These are phyloP conservation scores for Tromatobia lineatoria DNA, from an alignment of 2,888 invertebrate genomes.

Conservation along the genomic window DNA sequence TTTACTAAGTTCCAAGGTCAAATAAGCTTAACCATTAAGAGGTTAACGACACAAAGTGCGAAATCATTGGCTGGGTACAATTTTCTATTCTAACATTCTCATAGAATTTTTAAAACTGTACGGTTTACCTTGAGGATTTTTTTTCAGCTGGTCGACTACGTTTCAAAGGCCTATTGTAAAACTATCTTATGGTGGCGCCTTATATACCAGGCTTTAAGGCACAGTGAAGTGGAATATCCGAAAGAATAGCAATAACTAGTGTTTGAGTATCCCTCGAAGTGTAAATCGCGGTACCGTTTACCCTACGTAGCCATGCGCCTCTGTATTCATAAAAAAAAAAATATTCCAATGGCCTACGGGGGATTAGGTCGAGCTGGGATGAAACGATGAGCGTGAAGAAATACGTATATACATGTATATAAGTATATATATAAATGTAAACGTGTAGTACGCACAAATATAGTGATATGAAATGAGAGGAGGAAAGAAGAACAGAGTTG, in stretches of 20 bases:
- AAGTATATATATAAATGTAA: too few species aligned
- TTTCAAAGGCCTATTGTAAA: neutral
- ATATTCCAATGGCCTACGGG: constrained; percentile 57
- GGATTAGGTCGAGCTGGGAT: constrained; percentile 67
- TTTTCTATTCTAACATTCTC: too few species aligned
- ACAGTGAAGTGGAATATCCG: neutral
- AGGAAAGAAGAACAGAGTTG: constrained; percentile 68
- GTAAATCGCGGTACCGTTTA: constrained; percentile 1
- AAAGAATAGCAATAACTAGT: neutral
- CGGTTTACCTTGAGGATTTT: neutral
- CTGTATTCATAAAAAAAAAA: constrained; percentile 7
- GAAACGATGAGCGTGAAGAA: constrained; percentile 67
- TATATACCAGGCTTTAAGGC: neutral
- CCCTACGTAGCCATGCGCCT: neutral
- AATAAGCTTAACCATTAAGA: too few species aligned
- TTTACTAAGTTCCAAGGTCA: too few species aligned
- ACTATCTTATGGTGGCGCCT: neutral
- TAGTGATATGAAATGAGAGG: constrained; percentile 73
- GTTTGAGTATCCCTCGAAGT: neutral
- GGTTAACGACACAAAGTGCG: too few species aligned
- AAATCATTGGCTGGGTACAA: too few species aligned
- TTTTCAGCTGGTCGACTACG: neutral
- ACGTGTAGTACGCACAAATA: constrained; percentile 59
- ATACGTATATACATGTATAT: neutral
- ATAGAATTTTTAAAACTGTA: neutral